Evolutionary conservation across 2,113 vertebrate genomes (phyloP).

Genomic region (Dromiciops gliroides): DNA sequence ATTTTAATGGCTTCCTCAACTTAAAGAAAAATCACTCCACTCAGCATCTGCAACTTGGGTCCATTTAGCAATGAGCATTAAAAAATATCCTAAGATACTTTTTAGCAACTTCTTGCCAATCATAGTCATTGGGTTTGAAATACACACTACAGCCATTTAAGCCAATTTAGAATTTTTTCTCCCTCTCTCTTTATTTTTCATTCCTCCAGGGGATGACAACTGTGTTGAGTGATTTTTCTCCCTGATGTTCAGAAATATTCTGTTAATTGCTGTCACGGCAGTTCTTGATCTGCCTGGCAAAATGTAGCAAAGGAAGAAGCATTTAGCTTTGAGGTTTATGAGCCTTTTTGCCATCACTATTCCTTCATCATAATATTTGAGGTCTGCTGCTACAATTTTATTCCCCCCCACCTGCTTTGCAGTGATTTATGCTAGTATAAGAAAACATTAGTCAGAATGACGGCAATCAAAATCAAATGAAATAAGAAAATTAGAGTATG

Average conservation of each 20-base stretch:
- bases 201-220: background rate
- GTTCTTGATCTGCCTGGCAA: conserved; percentile 58
- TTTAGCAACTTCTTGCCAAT: background rate
- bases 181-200: conserved; percentile 26
- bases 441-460: background rate
- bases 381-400: conserved; percentile 17
- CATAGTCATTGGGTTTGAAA: conserved; percentile 34
- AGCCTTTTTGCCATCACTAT: background rate
- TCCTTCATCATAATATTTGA: background rate
- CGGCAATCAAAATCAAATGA: background rate
- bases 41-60: background rate
- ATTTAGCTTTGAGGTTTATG: background rate
- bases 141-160: conserved; percentile 14
- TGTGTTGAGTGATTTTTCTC: conserved; percentile 58
- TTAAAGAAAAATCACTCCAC: background rate
- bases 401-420: background rate
- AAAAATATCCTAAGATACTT: background rate
- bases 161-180: conserved; percentile 45
- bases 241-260: background rate
- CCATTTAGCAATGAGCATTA: accelerated
- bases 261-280: conserved; percentile 56
- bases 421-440: background rate
- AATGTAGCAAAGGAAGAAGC: conserved; percentile 3
- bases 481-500: background rate
- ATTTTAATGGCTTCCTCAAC: background rate